phyloP scores from a whole-genome alignment of 1,140 invertebrate genomes.

The Metopolophium dirhodum region DNA sequence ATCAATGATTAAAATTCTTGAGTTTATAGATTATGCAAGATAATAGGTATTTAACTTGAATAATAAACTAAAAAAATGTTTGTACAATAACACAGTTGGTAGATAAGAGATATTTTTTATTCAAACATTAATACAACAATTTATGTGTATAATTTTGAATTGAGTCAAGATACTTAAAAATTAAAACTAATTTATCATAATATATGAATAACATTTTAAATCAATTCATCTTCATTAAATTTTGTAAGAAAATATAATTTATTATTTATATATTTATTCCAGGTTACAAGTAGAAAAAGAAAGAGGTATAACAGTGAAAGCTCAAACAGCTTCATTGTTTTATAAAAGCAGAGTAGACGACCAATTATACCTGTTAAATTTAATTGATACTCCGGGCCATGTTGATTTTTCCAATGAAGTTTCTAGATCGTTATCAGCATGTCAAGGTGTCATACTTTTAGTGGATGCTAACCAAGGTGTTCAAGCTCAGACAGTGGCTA shows the following conservation, averaged over 20 bases:
- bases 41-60: no score
- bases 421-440: slow-evolving; percentile 84
- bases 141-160: no score
- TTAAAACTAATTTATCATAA: no score
- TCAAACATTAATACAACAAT: no score
- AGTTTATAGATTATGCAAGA: no score
- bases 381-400: slow-evolving; percentile 98
- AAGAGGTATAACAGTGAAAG: slow-evolving; percentile 97
- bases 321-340: slow-evolving; percentile 90
- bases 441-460: slow-evolving; percentile 92
- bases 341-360: slow-evolving; percentile 70
- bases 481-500: slow-evolving; percentile 97
- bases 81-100: no score
- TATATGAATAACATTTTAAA: background rate
- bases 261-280: slow-evolving; percentile 54
- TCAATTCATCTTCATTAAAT: background rate
- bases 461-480: slow-evolving; percentile 95
- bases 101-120: no score
- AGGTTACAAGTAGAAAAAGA: slow-evolving; percentile 85
- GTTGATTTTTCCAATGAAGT: slow-evolving; percentile 99
- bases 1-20: no score
- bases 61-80: no score
- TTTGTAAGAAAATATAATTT: background rate
- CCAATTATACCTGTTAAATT: slow-evolving; percentile 85
- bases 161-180: no score